Evolutionary conservation across 2,888 invertebrate genomes (phyloP).

Genomic region (Cephus runcator): DNA sequence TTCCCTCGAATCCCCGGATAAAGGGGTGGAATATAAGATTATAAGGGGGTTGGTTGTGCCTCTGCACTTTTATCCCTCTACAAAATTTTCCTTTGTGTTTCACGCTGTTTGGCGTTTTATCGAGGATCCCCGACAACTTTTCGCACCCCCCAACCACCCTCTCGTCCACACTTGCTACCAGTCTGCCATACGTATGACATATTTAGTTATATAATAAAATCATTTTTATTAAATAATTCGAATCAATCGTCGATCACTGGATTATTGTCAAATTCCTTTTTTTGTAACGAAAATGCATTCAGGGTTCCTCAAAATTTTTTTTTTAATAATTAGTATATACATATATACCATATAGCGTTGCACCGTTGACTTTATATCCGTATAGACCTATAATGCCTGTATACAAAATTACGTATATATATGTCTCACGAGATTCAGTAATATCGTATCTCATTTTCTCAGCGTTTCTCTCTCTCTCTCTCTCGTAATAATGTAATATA

Average conservation of each 20-base stretch:
- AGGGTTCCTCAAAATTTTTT: too few relatives aligned
- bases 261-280: not conserved
- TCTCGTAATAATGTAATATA: slow-evolving; percentile 52
- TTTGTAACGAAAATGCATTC: too few relatives aligned
- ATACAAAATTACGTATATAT: not conserved
- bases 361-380: too few relatives aligned
- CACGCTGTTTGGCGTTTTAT: slow-evolving; percentile 18
- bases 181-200: too few relatives aligned
- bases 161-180: too few relatives aligned
- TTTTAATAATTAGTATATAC: not conserved
- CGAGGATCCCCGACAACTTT: not conserved
- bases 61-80: slow-evolving; percentile 4
- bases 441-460: slow-evolving; percentile 8
- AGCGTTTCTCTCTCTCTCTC: not conserved
- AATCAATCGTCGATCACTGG: not conserved
- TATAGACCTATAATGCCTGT: too few relatives aligned
- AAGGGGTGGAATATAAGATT: slow-evolving; percentile 12
- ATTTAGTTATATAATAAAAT: not conserved
- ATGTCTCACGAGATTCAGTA: slow-evolving; percentile 8
- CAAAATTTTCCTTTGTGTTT: slow-evolving; percentile 1
- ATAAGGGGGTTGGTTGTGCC: not conserved
- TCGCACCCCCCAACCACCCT: not conserved
- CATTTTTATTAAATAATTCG: not conserved
- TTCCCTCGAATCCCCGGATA: slow-evolving; percentile 16
- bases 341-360: too few relatives aligned